Percentiles rank a stretch among this genome's conserved stretches.
phyloP scores from a whole-genome alignment of 2,113 vertebrate species.

The Andinoacara biseriatus region DNA sequence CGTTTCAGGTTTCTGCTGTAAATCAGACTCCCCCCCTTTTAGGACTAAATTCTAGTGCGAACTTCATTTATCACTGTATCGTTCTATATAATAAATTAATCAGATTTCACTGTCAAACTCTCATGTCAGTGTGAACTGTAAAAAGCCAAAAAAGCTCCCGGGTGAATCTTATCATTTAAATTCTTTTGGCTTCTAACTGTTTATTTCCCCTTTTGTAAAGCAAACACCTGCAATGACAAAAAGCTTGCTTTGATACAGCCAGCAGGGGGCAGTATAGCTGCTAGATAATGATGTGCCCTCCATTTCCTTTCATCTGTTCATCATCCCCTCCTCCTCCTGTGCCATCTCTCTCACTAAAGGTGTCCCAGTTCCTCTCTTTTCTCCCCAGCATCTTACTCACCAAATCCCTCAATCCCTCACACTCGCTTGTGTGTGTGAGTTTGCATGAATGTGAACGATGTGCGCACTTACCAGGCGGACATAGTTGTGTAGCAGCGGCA shows the following conservation, averaged over 20 bases:
- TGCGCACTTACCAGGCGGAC: constrained; percentile 86
- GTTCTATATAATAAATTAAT: too few species aligned
- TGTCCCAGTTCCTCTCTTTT: neutral
- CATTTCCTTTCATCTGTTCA: neutral
- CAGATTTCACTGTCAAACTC: too few species aligned
- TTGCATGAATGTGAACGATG: constrained; percentile 7
- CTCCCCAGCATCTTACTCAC: constrained; percentile 33
- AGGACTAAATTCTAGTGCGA: too few species aligned
- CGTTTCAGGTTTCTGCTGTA: too few species aligned
- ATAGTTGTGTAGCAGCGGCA: constrained; percentile 93
- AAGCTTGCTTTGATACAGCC: constrained; percentile 7
- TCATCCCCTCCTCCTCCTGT: neutral
- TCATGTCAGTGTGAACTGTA: too few species aligned
- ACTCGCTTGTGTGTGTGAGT: constrained; percentile 24
- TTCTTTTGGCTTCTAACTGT: neutral
- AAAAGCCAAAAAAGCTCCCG: neutral
- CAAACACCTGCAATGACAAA: neutral
- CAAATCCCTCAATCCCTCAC: constrained; percentile 32
- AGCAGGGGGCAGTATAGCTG: constrained; percentile 45
- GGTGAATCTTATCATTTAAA: neutral
- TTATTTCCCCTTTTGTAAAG: neutral
- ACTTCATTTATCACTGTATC: too few species aligned
- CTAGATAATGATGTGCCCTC: neutral
- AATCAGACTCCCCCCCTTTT: too few species aligned
- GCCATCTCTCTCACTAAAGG: neutral